phyloP scores from a whole-genome alignment of 2,797 vertebrate genomes.

The Heterohyrax brucei region DNA sequence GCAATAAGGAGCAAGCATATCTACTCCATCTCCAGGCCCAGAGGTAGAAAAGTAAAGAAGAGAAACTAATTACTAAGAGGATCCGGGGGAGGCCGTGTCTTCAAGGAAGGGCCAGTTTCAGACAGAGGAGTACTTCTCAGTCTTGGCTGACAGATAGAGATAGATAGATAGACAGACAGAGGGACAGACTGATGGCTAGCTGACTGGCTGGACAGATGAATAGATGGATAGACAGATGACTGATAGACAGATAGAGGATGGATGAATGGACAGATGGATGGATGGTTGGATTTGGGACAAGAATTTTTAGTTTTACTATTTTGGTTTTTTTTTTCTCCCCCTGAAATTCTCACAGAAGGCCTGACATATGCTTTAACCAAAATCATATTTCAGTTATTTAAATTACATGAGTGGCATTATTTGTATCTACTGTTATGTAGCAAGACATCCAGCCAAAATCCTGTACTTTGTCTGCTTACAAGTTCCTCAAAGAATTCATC shows the following conservation, averaged over 20 bases:
- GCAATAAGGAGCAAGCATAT: background rate
- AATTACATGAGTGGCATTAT: background rate
- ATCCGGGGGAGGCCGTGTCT: background rate
- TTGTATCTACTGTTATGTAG: background rate
- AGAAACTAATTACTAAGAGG: background rate
- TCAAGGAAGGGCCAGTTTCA: background rate
- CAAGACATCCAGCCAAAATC: background rate
- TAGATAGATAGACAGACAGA: background rate
- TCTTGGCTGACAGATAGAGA: background rate
- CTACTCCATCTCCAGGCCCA: too few species aligned
- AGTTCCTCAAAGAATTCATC: conserved; percentile 56
- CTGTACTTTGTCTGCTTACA: conserved; percentile 23
- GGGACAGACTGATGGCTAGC: too few species aligned
- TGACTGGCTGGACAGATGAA: background rate
- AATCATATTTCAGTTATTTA: background rate
- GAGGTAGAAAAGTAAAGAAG: background rate
- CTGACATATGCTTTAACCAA: background rate
- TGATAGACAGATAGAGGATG: background rate
- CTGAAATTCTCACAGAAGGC: background rate
- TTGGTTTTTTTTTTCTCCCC: background rate
- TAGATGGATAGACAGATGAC: background rate
- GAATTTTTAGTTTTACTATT: background rate
- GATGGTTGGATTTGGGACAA: background rate
- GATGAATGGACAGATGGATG: too few species aligned
- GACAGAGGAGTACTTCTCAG: background rate